Conservation (phyloP, 2,888 invertebrate genomes). For the Bugulina stolonifera region DNA sequence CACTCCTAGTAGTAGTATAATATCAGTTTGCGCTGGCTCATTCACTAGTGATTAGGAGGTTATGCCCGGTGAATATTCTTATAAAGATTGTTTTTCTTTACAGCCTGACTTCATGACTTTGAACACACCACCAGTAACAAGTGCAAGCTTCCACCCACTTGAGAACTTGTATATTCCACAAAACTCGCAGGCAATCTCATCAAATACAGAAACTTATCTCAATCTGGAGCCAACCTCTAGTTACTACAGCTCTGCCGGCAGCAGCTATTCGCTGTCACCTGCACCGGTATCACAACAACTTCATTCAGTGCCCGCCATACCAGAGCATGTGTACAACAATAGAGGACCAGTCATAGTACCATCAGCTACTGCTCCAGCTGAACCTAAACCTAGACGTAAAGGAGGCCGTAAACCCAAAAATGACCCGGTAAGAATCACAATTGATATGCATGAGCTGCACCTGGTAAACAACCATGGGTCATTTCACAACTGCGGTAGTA, state of each 20-base stretch:
- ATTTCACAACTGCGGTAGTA: too few species aligned
- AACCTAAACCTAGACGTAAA: conserved; percentile 24
- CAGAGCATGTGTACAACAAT: background rate
- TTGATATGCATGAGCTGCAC: too few species aligned
- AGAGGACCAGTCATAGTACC: conserved; percentile 17
- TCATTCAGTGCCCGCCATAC: background rate
- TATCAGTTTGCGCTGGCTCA: too few species aligned
- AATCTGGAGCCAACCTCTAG: background rate
- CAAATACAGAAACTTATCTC: background rate
- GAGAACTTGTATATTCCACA: background rate
- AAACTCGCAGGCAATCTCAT: background rate
- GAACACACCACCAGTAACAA: conserved; percentile 10
- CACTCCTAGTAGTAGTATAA: too few species aligned
- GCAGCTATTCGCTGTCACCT: background rate
- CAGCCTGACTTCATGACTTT: conserved; percentile 23
- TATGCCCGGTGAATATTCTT: too few species aligned
- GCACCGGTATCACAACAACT: background rate
- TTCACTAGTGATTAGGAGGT: too few species aligned
- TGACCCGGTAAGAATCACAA: conserved; percentile 23
- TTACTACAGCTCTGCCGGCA: background rate
- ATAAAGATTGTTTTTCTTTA: background rate
- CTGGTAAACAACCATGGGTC: too few species aligned
- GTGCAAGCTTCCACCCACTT: background rate
- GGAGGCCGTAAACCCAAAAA: conserved; percentile 25
- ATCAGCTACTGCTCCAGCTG: conserved; percentile 17